Conservation (phyloP, 1,140 invertebrate genomes). For the Trinorchestia longiramus region DNA sequence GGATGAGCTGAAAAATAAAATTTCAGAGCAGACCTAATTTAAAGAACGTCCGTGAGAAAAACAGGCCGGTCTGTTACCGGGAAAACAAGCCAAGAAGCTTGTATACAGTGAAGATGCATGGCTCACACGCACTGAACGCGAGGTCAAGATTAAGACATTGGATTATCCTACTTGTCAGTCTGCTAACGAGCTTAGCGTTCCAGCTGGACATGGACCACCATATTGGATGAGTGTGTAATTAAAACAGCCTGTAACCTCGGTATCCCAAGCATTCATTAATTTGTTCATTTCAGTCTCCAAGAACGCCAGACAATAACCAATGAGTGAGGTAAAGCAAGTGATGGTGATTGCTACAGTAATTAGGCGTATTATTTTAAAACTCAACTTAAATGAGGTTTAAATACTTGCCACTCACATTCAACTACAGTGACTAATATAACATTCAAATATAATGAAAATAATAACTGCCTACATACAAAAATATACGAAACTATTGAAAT, state of each 20-base stretch:
- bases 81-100: not conserved
- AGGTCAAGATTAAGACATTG: not conserved
- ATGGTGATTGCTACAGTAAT: not conserved
- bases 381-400: too few species aligned
- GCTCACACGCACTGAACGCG: too few species aligned
- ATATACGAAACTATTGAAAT: too few species aligned
- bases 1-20: conserved; percentile 39
- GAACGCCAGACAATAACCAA: not conserved
- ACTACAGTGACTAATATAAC: too few species aligned
- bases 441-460: too few species aligned
- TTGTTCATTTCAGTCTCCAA: not conserved
- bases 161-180: not conserved
- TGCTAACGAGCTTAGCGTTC: not conserved
- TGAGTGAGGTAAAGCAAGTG: not conserved
- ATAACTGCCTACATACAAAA: too few species aligned
- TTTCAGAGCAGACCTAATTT: not conserved
- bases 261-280: not conserved
- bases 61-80: not conserved
- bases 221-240: not conserved
- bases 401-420: too few species aligned
- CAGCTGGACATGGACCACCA: not conserved
- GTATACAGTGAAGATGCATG: not conserved
- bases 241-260: not conserved
- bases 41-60: conserved; percentile 20
- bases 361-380: too few species aligned